Base-by-base conservation (phyloP, 2,113 vertebrate genomes). In the Syngnathus scovelli region DNA sequence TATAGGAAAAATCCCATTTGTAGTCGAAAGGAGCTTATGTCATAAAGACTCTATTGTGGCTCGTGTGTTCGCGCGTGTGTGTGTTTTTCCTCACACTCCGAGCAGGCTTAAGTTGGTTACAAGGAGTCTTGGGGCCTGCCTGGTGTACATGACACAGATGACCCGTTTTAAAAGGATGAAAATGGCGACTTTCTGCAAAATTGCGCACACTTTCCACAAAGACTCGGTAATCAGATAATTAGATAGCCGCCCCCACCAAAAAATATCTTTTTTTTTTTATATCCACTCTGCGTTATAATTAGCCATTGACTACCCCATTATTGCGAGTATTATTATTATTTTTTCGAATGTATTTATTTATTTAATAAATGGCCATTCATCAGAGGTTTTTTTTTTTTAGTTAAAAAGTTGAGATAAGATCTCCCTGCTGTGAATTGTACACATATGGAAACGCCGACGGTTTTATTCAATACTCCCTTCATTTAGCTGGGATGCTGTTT, bases 31-130 rank as follows among this genome's bases (percentile, higher is more conserved):
- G 41, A 74, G 78, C 81, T 85, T 85, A 84, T 84, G 76, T 80
- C 76, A 83, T 87, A 86, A 87, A 86, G 82, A 83, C 68, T 7
- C 72, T 78, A 81, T 87, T 87, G 88, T 83, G 56, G 71, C 74
- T 64, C 65, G 43, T 55, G 41, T 66, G 56, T 68, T 65, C 64
- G 66, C 54, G 41, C 63, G 56, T 68, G 69, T 67, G 69, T 60
- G 49, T 52, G 19, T 21, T 74, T 81, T 77, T 55, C 55, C 27
- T 58, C 27, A 18, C 27, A 36, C 55, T 58, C 15, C 36, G 15
- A n/a, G 55, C 55, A 16, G 55, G 15, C 11, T 55, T 55, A 55
- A 55, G 52, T 58, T 58, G 55, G 6, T 37, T 36, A 36, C 55
- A 58, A 16, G 23, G 54, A 58, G 12, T 36, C 55, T 58, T 36